Conservation (phyloP, 2,113 vertebrate genomes). For the Sitta europaea region DNA sequence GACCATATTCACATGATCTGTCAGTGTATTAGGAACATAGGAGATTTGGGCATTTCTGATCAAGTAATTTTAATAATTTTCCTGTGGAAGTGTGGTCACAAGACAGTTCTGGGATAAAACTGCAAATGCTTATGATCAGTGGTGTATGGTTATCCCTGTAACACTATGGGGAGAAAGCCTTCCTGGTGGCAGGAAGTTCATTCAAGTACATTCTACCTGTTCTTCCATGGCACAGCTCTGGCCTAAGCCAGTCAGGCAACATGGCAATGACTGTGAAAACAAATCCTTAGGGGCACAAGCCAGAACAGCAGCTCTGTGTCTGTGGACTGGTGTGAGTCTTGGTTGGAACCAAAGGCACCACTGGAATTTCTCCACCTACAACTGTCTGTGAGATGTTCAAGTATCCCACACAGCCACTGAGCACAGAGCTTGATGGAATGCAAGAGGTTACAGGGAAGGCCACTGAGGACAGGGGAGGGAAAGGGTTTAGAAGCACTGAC, state of each 20-base stretch:
- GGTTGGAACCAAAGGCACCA: not conserved
- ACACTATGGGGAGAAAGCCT: not conserved
- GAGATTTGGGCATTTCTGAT: not conserved
- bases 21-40: not conserved
- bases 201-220: not conserved
- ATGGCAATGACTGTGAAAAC: not conserved
- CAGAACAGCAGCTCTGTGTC: rapidly evolving
- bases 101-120: not conserved
- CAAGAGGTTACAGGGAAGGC: not conserved
- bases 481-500: not conserved
- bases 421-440: not conserved
- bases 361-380: not conserved
- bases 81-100: not conserved
- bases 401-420: not conserved
- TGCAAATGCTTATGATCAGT: not conserved
- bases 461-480: not conserved
- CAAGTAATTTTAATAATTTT: not conserved
- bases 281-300: not conserved
- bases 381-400: rapidly evolving
- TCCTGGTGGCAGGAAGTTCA: not conserved
- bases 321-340: rapidly evolving
- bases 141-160: not conserved
- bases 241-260: not conserved
- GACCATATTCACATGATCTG: not conserved
- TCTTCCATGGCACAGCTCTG: not conserved